These are phyloP conservation scores for Ceratina australensis DNA, from an alignment of 1,140 invertebrate species.

Conservation along the genomic window DNA sequence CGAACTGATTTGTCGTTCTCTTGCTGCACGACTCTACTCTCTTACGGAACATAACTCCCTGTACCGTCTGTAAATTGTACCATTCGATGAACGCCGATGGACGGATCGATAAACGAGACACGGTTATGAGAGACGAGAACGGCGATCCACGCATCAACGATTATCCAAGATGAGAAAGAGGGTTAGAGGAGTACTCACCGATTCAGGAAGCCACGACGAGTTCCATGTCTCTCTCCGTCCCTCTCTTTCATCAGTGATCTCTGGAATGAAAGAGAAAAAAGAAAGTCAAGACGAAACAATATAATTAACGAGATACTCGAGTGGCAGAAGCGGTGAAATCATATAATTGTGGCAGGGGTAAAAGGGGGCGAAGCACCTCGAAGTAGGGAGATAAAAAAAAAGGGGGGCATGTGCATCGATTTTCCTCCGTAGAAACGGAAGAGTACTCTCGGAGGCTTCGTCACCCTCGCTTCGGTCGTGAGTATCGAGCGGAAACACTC, in stretches of 20 bases:
- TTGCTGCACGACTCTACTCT: too few species aligned
- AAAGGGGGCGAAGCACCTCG: not conserved
- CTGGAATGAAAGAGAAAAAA: constrained; percentile 57
- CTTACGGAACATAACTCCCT: too few species aligned
- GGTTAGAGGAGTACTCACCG: constrained; percentile 53
- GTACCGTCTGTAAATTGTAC: too few species aligned
- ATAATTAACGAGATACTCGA: constrained; percentile 65
- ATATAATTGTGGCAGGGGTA: constrained; percentile 52
- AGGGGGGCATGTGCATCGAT: constrained; percentile 2
- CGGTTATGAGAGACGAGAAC: not conserved
- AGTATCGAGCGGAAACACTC: constrained; percentile 26
- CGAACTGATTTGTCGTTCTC: too few species aligned
- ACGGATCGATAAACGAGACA: not conserved
- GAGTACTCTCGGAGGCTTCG: constrained; percentile 2
- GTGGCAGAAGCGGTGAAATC: constrained; percentile 45
- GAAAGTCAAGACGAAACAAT: constrained; percentile 53
- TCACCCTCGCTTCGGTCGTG: constrained; percentile 26
- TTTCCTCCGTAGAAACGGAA: not conserved
- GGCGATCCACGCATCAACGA: not conserved
- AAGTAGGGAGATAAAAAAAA: not conserved
- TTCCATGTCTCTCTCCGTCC: constrained; percentile 49
- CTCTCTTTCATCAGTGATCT: constrained; percentile 47
- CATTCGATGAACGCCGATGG: too few species aligned
- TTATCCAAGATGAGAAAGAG: constrained; percentile 6
- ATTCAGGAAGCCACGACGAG: constrained; percentile 57